Conservation (phyloP, 2,888 invertebrate genomes). For the Masnerella sp. region DNA sequence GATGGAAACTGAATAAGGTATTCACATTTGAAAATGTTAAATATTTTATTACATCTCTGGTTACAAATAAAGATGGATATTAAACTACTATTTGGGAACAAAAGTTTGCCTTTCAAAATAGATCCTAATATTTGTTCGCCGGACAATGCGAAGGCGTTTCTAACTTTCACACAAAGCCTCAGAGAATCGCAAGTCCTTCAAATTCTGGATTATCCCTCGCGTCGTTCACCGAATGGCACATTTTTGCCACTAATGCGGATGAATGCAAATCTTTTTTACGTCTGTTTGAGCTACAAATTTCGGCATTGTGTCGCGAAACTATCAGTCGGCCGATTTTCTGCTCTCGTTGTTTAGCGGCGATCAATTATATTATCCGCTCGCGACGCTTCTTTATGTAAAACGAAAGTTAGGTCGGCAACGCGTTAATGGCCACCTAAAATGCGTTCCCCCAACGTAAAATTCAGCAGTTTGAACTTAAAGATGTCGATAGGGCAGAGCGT, state of each 20-base stretch:
- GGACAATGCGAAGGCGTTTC: conserved; percentile 20
- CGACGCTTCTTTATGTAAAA: conserved; percentile 17
- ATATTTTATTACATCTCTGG: too few species aligned
- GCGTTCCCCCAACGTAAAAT: conserved; percentile 41
- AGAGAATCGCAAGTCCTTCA: conserved; percentile 1
- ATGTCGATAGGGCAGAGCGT: conserved; percentile 76
- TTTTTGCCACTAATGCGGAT: neutral
- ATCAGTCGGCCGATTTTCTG: neutral
- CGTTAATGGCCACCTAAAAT: conserved; percentile 34
- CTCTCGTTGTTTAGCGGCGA: neutral
- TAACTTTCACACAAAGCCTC: conserved; percentile 16
- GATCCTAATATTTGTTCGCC: conserved; percentile 9
- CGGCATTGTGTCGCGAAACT: neutral
- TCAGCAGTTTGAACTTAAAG: conserved; percentile 57
- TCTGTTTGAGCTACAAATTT: neutral
- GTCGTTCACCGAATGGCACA: neutral
- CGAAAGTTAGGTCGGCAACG: conserved; percentile 28
- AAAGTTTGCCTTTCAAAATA: neutral
- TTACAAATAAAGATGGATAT: neutral
- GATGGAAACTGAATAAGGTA: too few species aligned
- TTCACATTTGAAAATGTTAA: too few species aligned
- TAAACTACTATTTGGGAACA: neutral
- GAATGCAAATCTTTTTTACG: conserved; percentile 1
- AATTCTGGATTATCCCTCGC: conserved; percentile 5
- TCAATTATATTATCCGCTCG: conserved; percentile 24